Evolutionary conservation across 30 jellyfish, hydroid and myxozoan genomes (phyloP), one percentile per base, ranked within the genome.

Genomic region (Clytia hemisphaerica): DNA sequence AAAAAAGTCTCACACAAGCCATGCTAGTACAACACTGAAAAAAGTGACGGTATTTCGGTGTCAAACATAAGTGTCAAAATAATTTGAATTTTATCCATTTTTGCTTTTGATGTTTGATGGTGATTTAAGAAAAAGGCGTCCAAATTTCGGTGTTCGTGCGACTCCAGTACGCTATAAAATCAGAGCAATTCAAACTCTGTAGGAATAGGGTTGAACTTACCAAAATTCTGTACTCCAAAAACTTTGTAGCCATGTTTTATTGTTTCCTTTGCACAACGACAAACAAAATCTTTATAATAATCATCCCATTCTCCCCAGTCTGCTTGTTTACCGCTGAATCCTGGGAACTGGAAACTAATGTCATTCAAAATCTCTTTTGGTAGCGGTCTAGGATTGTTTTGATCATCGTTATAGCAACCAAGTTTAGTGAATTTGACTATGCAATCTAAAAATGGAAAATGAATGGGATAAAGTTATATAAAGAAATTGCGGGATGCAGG

Each of bases 401-500:
- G 93, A 33, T 88, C 97, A 49, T 88, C 97, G 54, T 81, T 80
- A 54, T 79, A 88, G 42, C 97, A 88, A 24, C 97, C 97, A 27
- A 88, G 58, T 51, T 88, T 88, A 2, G 85, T 94, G 45, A 53
- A 88, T 36, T 80, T 88, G 48, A 88, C 94, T 4, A 44, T 45
- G 48, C 97, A 88, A 28, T 93, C 97, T 88, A 74, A 40, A 40
- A 7, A 7, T 40, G 16, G n/a, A n/a, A n/a, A n/a, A n/a, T n/a
- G n/a, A n/a, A n/a, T n/a, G n/a, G n/a, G n/a, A n/a, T n/a, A n/a
- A n/a, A n/a, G n/a, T n/a, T n/a, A n/a, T n/a, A n/a, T n/a, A n/a
- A n/a, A n/a, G n/a, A n/a, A n/a, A n/a, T n/a, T n/a, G n/a, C n/a
- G n/a, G n/a, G n/a, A n/a, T n/a, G n/a, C n/a, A n/a, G n/a, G n/a